Evolutionary conservation across 2,113 vertebrate genomes (phyloP).

Genomic region (Clarias magur): DNA sequence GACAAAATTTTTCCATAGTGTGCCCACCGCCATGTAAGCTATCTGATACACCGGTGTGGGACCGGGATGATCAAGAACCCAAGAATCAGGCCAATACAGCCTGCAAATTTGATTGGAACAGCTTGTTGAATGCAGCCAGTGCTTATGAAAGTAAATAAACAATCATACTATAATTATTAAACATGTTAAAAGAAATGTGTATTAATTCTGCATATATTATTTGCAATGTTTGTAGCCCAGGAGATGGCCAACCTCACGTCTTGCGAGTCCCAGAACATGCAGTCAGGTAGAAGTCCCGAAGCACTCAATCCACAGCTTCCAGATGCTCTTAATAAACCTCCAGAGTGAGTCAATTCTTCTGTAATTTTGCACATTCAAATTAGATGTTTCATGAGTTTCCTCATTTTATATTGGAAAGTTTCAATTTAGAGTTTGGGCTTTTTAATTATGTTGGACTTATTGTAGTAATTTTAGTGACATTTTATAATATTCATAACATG

Average conservation of each 20-base stretch:
- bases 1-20: constrained; percentile 5
- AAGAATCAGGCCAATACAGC: constrained; percentile 68
- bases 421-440: too few species aligned
- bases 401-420: too few species aligned
- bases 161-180: background rate
- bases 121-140: constrained; percentile 74
- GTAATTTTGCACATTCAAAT: background rate
- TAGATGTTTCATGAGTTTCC: background rate
- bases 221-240: constrained; percentile 32
- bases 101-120: constrained; percentile 73
- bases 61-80: constrained; percentile 57
- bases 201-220: constrained; percentile 11
- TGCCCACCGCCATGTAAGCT: background rate
- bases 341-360: constrained; percentile 25
- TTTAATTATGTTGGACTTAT: too few species aligned
- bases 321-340: constrained; percentile 9
- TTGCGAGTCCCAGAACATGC: background rate
- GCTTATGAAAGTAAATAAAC: constrained; percentile 71
- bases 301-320: constrained; percentile 30
- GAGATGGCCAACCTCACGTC: constrained; percentile 16
- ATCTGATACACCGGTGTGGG: constrained; percentile 9
- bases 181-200: background rate
- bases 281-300: constrained; percentile 25
- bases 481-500: background rate
- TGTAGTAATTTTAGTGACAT: background rate